Evolutionary conservation across 2,797 vertebrate species (phyloP).

Genomic region (Gymnocypris eckloni): DNA sequence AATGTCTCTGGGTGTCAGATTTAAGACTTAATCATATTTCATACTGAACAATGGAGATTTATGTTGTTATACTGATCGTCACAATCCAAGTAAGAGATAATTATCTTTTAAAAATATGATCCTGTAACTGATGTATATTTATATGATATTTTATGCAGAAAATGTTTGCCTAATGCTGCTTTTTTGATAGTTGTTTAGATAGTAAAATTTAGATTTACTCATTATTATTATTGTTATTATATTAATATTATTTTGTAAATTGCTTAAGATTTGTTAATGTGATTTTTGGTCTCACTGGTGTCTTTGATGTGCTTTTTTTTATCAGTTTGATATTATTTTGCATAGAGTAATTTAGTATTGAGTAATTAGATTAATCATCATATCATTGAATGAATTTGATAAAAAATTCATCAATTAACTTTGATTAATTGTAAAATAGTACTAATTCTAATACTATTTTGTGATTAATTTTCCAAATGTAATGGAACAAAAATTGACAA

Average conservation of each 20-base stretch:
- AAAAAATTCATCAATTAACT: no score
- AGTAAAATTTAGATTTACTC: not conserved
- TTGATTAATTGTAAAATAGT: no score
- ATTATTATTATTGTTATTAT: no score
- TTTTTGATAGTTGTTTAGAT: not conserved
- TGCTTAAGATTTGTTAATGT: not conserved
- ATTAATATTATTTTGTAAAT: not conserved
- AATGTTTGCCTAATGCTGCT: not conserved
- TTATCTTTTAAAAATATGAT: conserved; percentile 41
- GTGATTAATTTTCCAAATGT: no score
- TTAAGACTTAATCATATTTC: conserved; percentile 62
- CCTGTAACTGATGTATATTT: conserved; percentile 42
- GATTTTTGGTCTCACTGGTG: not conserved
- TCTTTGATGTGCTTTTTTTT: not conserved
- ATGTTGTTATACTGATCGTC: conserved; percentile 45
- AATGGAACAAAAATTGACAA: no score
- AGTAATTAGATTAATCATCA: no score
- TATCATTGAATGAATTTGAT: no score
- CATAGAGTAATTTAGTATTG: no score
- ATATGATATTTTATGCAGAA: not conserved
- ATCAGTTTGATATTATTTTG: not conserved
- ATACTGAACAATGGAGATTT: conserved; percentile 53
- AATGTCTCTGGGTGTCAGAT: conserved; percentile 64
- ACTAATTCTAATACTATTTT: no score
- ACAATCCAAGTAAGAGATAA: conserved; percentile 39